A percentile compares a stretch with the other conserved stretches of the same genome.
Conservation (phyloP, 2,888 invertebrate species). For the Acheta domesticus region DNA sequence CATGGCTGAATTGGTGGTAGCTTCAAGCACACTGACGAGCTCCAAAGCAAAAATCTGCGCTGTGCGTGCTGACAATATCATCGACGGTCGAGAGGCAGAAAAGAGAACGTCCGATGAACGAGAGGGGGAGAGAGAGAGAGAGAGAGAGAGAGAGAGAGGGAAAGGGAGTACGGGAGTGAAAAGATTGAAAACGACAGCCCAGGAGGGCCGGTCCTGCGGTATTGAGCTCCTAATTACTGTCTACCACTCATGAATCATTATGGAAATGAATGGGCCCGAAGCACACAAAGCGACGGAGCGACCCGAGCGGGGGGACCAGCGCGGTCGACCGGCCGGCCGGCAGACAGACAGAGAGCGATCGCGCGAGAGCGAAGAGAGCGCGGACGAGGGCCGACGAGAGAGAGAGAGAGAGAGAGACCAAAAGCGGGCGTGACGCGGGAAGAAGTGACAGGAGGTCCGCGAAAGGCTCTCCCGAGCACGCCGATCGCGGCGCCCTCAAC, state of each 20-base stretch:
- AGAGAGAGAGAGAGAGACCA: background rate
- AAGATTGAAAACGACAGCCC: background rate
- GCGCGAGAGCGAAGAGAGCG: background rate
- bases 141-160: background rate
- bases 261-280: background rate
- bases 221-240: slow-evolving; percentile 9
- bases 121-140: background rate
- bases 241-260: slow-evolving; percentile 1
- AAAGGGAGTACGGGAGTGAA: background rate
- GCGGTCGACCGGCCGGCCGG: background rate
- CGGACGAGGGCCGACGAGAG: background rate
- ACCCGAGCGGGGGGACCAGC: background rate
- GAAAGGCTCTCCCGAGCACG: too few relatives aligned
- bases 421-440: background rate
- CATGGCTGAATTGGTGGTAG: too few relatives aligned
- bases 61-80: too few relatives aligned
- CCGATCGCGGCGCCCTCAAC: too few relatives aligned
- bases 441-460: too few relatives aligned
- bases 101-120: too few relatives aligned
- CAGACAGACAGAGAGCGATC: background rate
- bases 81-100: background rate
- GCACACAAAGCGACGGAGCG: background rate
- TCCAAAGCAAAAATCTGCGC: too few relatives aligned
- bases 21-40: too few relatives aligned
- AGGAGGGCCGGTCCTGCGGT: background rate